Conservation (phyloP, 2,113 vertebrate species). For the Pitta sordida region DNA sequence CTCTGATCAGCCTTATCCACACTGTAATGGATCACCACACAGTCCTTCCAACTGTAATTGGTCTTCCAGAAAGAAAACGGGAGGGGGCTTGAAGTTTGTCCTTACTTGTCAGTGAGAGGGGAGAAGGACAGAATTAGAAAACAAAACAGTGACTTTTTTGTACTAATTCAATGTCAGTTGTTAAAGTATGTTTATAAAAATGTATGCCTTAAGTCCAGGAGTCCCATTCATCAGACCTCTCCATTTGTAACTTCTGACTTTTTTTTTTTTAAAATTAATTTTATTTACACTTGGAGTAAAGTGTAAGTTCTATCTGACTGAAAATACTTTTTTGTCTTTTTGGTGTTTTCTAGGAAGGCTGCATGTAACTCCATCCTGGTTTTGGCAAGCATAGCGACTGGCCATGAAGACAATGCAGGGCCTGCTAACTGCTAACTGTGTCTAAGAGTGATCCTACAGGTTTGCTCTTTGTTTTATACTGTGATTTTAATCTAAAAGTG, state of each 20-base stretch:
- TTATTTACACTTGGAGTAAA: background rate
- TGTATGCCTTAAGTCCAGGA: background rate
- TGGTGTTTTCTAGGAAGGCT: constrained; percentile 54
- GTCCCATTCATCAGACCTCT: background rate
- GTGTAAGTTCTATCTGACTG: background rate
- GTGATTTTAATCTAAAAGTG: background rate
- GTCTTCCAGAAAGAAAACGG: background rate
- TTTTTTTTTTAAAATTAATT: background rate
- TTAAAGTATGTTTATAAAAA: background rate
- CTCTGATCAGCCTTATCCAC: background rate
- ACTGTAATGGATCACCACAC: background rate
- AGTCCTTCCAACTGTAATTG: background rate
- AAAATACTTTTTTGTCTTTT: background rate
- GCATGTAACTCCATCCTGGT: background rate
- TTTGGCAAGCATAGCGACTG: background rate
- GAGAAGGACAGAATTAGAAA: background rate
- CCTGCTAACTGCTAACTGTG: background rate
- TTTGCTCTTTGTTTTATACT: background rate
- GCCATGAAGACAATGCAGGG: background rate
- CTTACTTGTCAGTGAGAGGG: background rate
- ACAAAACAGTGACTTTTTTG: background rate
- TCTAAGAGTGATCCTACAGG: constrained; percentile 34
- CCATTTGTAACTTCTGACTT: background rate
- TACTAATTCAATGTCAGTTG: background rate
- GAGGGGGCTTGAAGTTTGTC: background rate